These are phyloP conservation scores for Catharus ustulatus DNA, from an alignment of 2,797 vertebrate genomes.

Conservation along the genomic window DNA sequence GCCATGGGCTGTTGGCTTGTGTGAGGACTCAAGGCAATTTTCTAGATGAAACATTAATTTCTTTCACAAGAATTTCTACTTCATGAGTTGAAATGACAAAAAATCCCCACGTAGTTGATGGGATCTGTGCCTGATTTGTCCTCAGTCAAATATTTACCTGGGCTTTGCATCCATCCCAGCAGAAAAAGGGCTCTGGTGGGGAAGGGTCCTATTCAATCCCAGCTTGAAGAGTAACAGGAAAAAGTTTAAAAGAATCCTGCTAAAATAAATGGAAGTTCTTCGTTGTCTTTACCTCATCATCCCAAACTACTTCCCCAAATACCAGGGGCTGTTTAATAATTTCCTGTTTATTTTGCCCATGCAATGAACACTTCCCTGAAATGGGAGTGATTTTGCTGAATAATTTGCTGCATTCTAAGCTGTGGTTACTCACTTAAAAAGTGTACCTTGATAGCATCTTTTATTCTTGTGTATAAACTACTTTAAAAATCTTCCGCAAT, in stretches of 20 bases:
- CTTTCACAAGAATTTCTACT: not conserved
- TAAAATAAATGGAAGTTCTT: not conserved
- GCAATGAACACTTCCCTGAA: not conserved
- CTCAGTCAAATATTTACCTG: not conserved
- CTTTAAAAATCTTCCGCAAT: not conserved
- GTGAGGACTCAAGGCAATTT: not conserved
- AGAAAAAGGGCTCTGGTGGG: not conserved
- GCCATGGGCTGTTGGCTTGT: not conserved
- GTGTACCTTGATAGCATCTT: not conserved
- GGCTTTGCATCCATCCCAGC: not conserved
- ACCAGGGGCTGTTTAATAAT: not conserved
- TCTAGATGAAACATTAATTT: not conserved
- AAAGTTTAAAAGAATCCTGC: not conserved
- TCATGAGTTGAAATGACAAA: not conserved
- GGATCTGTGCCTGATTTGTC: not conserved
- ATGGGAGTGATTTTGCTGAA: not conserved
- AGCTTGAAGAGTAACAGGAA: not conserved
- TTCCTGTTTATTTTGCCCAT: not conserved
- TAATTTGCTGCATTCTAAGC: not conserved
- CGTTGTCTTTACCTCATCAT: not conserved
- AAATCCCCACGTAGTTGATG: not conserved
- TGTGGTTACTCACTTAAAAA: not conserved
- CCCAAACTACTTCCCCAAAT: not conserved
- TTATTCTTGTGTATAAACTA: not conserved
- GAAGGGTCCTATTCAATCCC: not conserved